Evolutionary conservation across 2,797 vertebrate genomes (phyloP), one percentile per base, ranked within the genome.

Genomic region (Microctenopoma lineatum): DNA sequence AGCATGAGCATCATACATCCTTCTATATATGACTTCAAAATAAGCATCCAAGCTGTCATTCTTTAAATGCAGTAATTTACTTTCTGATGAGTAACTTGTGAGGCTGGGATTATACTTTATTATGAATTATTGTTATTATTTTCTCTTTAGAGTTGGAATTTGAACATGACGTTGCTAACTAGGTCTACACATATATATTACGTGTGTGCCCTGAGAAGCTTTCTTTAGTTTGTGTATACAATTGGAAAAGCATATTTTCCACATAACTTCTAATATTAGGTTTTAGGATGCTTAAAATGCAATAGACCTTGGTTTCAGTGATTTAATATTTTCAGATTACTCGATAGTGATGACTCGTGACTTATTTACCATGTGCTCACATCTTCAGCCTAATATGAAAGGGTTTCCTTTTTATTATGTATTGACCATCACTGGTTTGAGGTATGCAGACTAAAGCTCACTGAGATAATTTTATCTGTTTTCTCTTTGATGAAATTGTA

Each of bases 321-420:
- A 44, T 48, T 51, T 15, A 34, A 18, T 39, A 13, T 8, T 48
- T 51, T 9, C 51, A 18, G 12, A 25, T 69, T 36, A 13, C 14
- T 39, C 6, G 39, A 5, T 26, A 66, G 8, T 44, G 15, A 57
- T n/a, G 10, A 16, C 6, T 1, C 11, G 21, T 52, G 38, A 8
- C 14, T 42, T 48, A 46, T 62, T 59, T 59, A 34, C 36, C 46
- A 52, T 45, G 5, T 29, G 4, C n/a, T 59, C 1, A 9, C 14
- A 56, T 38, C 15, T 56, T 57, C 1, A 16, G 26, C 12, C 14
- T 26, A 59, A 66, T 59, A 44, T 53, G 26, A 21, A 66, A 58
- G 2, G 42, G 53, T 57, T 59, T 12, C 29, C 25, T 38, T 48
- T 73, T 34, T 34, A 52, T 68, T 62, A 67, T 53, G 18, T 36